These are phyloP conservation scores for Pandion haliaetus DNA, from an alignment of 2,113 vertebrate genomes.

Conservation along the genomic window DNA sequence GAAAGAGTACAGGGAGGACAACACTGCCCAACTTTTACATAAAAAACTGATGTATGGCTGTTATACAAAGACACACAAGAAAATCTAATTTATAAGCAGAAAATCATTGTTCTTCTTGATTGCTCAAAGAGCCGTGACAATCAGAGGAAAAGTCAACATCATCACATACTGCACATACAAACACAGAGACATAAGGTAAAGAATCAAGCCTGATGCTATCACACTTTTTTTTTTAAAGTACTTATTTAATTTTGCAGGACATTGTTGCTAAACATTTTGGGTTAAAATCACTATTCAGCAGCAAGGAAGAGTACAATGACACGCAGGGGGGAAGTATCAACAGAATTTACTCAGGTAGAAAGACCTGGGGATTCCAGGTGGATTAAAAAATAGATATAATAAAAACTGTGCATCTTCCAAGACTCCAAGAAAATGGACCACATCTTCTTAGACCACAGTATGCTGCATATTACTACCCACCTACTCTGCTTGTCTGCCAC, in stretches of 20 bases:
- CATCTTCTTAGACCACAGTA: not conserved
- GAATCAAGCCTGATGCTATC: not conserved
- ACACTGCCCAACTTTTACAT: not conserved
- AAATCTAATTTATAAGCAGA: not conserved
- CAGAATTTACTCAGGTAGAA: not conserved
- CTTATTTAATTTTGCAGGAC: not conserved
- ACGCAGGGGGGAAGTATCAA: accelerated
- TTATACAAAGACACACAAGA: not conserved
- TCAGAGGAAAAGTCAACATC: not conserved
- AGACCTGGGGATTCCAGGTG: not conserved
- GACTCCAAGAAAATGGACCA: not conserved
- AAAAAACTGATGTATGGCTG: not conserved
- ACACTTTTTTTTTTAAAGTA: not conserved
- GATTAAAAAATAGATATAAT: not conserved
- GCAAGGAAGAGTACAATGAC: not conserved
- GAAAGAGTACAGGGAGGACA: not conserved
- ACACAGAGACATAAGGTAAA: not conserved
- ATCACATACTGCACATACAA: not conserved
- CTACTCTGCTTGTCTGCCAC: not conserved
- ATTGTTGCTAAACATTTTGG: not conserved
- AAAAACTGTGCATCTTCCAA: not conserved
- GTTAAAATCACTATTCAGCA: not conserved
- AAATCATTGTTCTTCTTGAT: not conserved
- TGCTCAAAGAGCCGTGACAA: not conserved
- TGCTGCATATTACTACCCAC: not conserved